These are phyloP conservation scores for Centroberyx gerrardi DNA, from an alignment of 2,797 vertebrate genomes.

Conservation along the genomic window DNA sequence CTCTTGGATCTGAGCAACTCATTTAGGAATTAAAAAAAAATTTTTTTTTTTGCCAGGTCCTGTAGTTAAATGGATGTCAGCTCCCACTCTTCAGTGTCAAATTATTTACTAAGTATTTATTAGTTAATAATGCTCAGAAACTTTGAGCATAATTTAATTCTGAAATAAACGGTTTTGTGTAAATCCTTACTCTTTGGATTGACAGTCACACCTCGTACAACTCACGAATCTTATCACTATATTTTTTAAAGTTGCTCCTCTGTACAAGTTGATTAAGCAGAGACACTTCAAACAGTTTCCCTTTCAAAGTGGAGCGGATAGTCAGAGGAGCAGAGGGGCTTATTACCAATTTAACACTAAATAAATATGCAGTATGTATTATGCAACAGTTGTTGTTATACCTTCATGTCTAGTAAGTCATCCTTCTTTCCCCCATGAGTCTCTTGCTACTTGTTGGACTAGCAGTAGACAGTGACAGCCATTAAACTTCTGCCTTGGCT, in stretches of 20 bases:
- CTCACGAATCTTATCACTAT: too few relatives aligned
- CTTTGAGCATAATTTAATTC: not conserved
- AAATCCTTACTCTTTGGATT: too few relatives aligned
- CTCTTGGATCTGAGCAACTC: not conserved
- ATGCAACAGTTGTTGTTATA: slow-evolving; percentile 41
- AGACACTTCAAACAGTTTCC: slow-evolving; percentile 21
- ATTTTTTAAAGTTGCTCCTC: too few relatives aligned
- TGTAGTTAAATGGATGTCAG: not conserved
- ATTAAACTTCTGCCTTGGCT: slow-evolving; percentile 47
- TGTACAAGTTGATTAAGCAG: too few relatives aligned
- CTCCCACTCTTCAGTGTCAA: not conserved
- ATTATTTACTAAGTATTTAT: not conserved
- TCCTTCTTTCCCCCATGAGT: slow-evolving; percentile 34
- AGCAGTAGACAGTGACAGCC: slow-evolving; percentile 26
- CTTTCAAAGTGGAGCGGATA: slow-evolving; percentile 27
- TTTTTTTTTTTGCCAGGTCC: not conserved
- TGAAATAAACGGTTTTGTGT: too few relatives aligned
- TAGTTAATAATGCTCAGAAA: not conserved
- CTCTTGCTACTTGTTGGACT: slow-evolving; percentile 15
- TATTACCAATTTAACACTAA: slow-evolving; percentile 36
- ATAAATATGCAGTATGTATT: slow-evolving; percentile 47
- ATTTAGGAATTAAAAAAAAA: not conserved
- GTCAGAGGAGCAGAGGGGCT: slow-evolving; percentile 11
- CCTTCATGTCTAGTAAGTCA: slow-evolving; percentile 36
- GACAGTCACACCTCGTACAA: too few relatives aligned